These are phyloP conservation scores for Heterodera carotae DNA, from an alignment of 1,140 invertebrate species.

Conservation along the genomic window DNA sequence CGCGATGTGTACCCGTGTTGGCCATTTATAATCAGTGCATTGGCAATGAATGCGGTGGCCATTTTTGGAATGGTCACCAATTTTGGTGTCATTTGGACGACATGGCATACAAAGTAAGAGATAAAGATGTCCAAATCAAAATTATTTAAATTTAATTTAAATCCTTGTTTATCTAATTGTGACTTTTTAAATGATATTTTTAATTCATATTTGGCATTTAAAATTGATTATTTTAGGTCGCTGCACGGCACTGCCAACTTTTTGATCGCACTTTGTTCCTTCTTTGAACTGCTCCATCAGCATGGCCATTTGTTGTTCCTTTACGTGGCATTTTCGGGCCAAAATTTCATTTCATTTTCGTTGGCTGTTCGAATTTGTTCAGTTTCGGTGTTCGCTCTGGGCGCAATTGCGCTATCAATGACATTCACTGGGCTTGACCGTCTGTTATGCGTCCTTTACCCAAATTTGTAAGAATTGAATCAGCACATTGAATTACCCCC, in stretches of 20 bases:
- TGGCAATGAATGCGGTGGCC: background rate
- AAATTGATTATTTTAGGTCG: background rate
- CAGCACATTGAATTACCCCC: no score
- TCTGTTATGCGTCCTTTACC: conserved; percentile 17
- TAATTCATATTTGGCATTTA: background rate
- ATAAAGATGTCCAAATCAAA: no score
- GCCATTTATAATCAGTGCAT: background rate
- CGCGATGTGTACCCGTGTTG: conserved; percentile 1
- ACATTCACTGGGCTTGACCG: conserved; percentile 24
- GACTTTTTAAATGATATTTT: background rate
- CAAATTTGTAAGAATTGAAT: conserved; percentile 11
- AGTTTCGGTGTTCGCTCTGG: conserved; percentile 15
- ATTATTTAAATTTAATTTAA: no score
- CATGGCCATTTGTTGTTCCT: conserved; percentile 22
- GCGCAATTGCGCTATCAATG: background rate
- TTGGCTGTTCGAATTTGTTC: background rate
- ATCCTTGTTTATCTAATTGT: no score
- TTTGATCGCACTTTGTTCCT: conserved; percentile 18
- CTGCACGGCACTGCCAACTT: conserved; percentile 12
- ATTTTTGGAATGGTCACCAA: background rate
- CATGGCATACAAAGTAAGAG: background rate
- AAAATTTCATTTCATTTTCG: conserved; percentile 10
- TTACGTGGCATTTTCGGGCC: conserved; percentile 7
- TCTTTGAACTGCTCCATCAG: conserved; percentile 25
- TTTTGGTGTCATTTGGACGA: background rate